Base-by-base conservation (phyloP, 2,888 invertebrate genomes). In the Lasioglossum lativentre region DNA sequence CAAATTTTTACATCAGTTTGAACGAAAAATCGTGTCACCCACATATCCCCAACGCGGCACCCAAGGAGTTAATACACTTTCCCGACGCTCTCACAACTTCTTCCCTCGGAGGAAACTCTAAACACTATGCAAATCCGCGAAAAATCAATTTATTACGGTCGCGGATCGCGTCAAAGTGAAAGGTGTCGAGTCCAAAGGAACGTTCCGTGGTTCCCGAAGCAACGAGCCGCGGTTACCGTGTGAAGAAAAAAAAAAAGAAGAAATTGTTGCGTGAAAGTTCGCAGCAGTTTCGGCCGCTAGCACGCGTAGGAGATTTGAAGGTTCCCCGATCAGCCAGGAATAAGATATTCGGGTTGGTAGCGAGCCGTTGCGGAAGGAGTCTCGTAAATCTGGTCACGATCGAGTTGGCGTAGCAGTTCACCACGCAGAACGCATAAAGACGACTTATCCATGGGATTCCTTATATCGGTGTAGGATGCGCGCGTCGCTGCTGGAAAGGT, bases 361-460 rank as follows among this genome's bases (percentile, higher is more conserved):
- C 19, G 45, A 40, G 40, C 23, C n/a, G 40, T 30, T 71, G 47
- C 30, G 56, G 47, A 27, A 76, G 52, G 52, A 34, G 56, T 66
- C 70, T 86, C 82, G 56, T 14, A 27, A 85, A 47, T 85, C 85
- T 63, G 72, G 75, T 83, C 79, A 71, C 73, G 85, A 73, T 72
- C 82, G 56, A 76, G 68, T 81, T 63, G 80, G 66, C 86, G 81
- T 75, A 59, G 77, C 80, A 68, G 74, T 72, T 75, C 56, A 38
- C 70, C 83, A 83, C 86, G 89, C 82, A 79, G 80, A 81, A 78
- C 74, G 84, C 87, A 87, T 79, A 83, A 85, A 85, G 73, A 75
- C 79, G 78, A 71, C 68, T 71, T 78, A 80, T 79, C 80, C 79
- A 82, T 80, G 23, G 75, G 78, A 77, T 89, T 80, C 80, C 82